A percentile compares a stretch with the other conserved stretches of the same genome.
These are phyloP conservation scores for Orchestes rusci DNA, from an alignment of 2,888 invertebrate genomes.

Conservation along the genomic window DNA sequence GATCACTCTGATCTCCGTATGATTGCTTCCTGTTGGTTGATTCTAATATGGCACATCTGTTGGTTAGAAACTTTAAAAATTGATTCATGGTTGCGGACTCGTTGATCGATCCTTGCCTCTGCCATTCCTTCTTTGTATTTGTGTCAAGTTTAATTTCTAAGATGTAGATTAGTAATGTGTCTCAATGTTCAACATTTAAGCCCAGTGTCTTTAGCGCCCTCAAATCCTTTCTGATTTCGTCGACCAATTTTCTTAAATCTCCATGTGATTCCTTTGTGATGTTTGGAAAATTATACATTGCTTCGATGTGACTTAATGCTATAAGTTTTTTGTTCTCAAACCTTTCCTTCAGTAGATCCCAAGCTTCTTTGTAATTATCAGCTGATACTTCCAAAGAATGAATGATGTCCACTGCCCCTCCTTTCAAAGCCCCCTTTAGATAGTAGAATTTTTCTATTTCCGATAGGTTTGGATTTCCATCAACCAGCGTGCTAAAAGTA, in stretches of 20 bases:
- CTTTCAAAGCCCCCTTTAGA: constrained; percentile 8
- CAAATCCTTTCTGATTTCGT: constrained; percentile 11
- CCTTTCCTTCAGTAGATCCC: constrained; percentile 13
- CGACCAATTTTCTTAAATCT: constrained; percentile 11
- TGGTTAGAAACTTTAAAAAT: constrained; percentile 3
- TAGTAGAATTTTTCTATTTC: constrained; percentile 16
- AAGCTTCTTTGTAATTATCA: constrained; percentile 18
- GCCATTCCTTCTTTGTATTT: background rate
- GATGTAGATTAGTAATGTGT: constrained; percentile 5
- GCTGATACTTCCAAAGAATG: constrained; percentile 9
- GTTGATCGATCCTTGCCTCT: background rate
- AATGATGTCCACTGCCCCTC: constrained; percentile 4
- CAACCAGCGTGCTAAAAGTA: background rate
- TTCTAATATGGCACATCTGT: constrained; percentile 1
- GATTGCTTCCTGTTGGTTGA: background rate
- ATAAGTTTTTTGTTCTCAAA: constrained; percentile 19
- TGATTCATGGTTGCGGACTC: background rate
- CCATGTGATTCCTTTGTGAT: constrained; percentile 12
- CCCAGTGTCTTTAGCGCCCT: constrained; percentile 13
- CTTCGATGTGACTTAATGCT: constrained; percentile 14
- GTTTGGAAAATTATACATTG: constrained; percentile 13
- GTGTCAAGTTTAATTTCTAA: background rate
- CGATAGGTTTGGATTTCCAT: background rate
- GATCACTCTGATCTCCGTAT: background rate
- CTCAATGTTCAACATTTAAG: constrained; percentile 12